A percentile compares a stretch with the other conserved stretches of the same genome.
These are phyloP conservation scores for Sceloporus tristichus DNA, from an alignment of 2,113 vertebrate species.

Conservation along the genomic window DNA sequence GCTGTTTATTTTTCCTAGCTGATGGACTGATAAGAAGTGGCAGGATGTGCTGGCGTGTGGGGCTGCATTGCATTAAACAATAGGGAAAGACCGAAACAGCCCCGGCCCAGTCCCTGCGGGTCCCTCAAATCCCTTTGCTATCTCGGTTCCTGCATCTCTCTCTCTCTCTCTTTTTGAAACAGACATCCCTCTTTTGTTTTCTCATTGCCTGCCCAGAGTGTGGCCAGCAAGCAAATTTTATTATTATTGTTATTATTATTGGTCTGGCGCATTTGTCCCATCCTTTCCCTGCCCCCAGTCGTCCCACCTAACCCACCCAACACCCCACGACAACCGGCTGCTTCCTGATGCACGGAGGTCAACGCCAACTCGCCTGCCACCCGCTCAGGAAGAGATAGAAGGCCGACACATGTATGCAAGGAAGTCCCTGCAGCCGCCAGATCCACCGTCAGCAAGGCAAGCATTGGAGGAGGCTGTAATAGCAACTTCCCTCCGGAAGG, in stretches of 20 bases:
- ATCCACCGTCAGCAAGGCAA: conserved; percentile 51
- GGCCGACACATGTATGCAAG: conserved; percentile 62
- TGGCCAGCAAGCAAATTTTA: conserved; percentile 74
- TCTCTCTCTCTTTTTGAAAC: conserved; percentile 54
- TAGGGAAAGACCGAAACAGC: conserved; percentile 78
- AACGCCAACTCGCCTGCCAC: conserved; percentile 76
- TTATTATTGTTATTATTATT: conserved; percentile 53
- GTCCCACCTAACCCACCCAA: conserved; percentile 48
- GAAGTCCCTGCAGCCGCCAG: conserved; percentile 78
- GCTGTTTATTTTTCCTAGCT: conserved; percentile 69
- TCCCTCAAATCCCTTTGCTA: conserved; percentile 68
- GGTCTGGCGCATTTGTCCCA: conserved; percentile 73
- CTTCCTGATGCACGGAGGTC: conserved; percentile 70
- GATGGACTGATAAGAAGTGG: conserved; percentile 84
- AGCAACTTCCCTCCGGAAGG: conserved; percentile 87
- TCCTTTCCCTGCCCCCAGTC: conserved; percentile 35
- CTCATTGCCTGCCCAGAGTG: conserved; percentile 70
- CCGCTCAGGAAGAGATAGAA: conserved; percentile 80
- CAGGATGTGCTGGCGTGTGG: conserved; percentile 82
- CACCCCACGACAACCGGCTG: conserved; percentile 50
- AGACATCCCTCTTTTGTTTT: conserved; percentile 86
- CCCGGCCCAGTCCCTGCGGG: conserved; percentile 81
- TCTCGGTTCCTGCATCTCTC: conserved; percentile 77
- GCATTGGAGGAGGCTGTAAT: conserved; percentile 74
- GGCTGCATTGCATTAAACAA: conserved; percentile 86